These are phyloP conservation scores for Euwallacea fornicatus DNA, from an alignment of 1,140 invertebrate genomes.

Conservation along the genomic window DNA sequence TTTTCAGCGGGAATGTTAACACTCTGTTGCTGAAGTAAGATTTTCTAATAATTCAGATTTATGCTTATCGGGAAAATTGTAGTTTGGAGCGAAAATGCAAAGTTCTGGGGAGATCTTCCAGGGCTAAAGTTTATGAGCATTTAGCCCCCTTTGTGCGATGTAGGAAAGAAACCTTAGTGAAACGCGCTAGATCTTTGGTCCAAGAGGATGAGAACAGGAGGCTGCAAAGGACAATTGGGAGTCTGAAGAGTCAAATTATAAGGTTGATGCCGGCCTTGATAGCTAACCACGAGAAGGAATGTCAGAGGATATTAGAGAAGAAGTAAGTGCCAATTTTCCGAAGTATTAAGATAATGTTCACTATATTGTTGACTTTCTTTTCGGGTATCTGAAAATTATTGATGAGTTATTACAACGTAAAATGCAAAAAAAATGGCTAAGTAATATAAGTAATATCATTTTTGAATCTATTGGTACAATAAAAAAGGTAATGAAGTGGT, in stretches of 20 bases:
- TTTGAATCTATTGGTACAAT: neutral
- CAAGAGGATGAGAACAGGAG: conserved; percentile 62
- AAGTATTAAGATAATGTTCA: no score
- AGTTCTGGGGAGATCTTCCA: conserved; percentile 53
- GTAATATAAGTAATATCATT: neutral
- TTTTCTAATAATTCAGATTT: neutral
- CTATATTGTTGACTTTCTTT: neutral
- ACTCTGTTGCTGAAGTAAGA: conserved; percentile 63
- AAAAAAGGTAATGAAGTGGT: no score
- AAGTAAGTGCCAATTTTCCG: conserved; percentile 53
- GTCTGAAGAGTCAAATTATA: conserved; percentile 60
- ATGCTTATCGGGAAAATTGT: conserved; percentile 21
- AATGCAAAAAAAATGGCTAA: no score
- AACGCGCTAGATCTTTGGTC: conserved; percentile 66
- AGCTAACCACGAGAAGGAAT: conserved; percentile 62
- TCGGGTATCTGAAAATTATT: no score
- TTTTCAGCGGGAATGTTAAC: conserved; percentile 67
- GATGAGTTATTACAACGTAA: no score
- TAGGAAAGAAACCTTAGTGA: conserved; percentile 68
- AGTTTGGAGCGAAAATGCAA: conserved; percentile 64
- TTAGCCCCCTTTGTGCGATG: conserved; percentile 65
- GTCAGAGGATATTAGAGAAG: conserved; percentile 58
- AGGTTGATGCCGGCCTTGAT: conserved; percentile 61
- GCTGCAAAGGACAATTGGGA: conserved; percentile 54
- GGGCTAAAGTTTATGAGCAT: conserved; percentile 64